Percentiles rank a stretch among this genome's conserved stretches.
These are phyloP conservation scores for Mizuhopecten yessoensis DNA, from an alignment of 1,140 invertebrate species.

Conservation along the genomic window DNA sequence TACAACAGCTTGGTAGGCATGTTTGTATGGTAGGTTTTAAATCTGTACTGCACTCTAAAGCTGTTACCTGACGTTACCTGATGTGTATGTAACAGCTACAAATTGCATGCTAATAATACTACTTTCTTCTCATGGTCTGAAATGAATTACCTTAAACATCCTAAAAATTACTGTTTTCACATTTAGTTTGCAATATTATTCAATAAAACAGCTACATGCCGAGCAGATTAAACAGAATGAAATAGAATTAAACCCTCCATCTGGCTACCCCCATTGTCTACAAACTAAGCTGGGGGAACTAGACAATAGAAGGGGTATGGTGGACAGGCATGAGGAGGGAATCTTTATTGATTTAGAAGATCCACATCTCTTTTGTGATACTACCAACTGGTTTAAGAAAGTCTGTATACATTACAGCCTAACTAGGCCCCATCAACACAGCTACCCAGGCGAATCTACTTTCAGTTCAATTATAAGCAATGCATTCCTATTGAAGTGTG, in stretches of 20 bases:
- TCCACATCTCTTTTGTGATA: neutral
- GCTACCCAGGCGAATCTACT: neutral
- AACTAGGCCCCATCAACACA: neutral
- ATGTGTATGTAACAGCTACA: neutral
- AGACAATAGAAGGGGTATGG: neutral
- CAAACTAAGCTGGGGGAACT: neutral
- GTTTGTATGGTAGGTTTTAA: neutral
- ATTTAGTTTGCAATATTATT: neutral
- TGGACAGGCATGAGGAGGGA: neutral
- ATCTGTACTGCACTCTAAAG: neutral
- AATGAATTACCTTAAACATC: neutral
- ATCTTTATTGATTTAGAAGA: neutral
- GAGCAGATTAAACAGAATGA: neutral
- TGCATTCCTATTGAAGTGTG: no score
- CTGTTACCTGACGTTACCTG: slow-evolving; percentile 15
- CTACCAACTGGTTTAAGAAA: no score
- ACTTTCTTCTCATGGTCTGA: neutral
- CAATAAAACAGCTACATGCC: no score
- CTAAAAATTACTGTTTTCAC: neutral
- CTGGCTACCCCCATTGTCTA: neutral
- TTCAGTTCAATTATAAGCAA: neutral
- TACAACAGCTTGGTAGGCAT: neutral
- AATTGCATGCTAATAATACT: neutral
- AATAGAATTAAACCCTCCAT: neutral
- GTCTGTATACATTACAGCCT: no score